Base-by-base conservation (phyloP, 1,140 invertebrate species). In the Philopotamus ludificatus region DNA sequence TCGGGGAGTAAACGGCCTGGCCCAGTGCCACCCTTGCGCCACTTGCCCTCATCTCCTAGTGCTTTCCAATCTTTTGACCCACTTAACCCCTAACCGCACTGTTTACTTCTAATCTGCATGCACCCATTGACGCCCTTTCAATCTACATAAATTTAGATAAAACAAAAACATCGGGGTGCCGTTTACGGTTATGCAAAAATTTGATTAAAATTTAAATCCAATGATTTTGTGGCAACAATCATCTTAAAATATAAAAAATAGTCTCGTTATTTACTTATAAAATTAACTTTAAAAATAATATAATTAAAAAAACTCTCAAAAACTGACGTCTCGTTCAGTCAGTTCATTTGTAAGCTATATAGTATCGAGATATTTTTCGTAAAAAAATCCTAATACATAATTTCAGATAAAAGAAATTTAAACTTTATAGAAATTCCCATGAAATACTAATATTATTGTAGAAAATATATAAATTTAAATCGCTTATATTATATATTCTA, bases 51-150 rank as follows among this genome's bases (percentile, higher is more conserved):
- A 34, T 34, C n/a, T n/a, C n/a, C 4, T 34, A 34, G 28, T 7
- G 28, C 28, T 34, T 34, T 34, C 23, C n/a, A 53, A 53, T 53
- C 50, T 53, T 53, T 53, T 25, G 50, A 22, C 9, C 50, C 50
- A 53, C 23, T 53, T 22, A 22, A n/a, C 50, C 50, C 23, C 21
- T 8, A 34, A 4, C 28, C 28, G 4, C 28, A n/a, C n/a, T n/a
- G n/a, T n/a, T n/a, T 44, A 44, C 20, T 15, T 44, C 20, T 44
- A 44, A 15, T 44, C 20, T 44, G n/a, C 42, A 44, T 44, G 20
- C 20, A 3, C 12, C 42, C 42, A 44, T 44, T 44, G 20, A 7
- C n/a, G n/a, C 20, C n/a, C 20, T 44, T 44, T 44, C 20, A n/a
- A n/a, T n/a, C n/a, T n/a, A n/a, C n/a, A n/a, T n/a, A n/a, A n/a